phyloP scores from a whole-genome alignment of 1,140 invertebrate species.

The Uloborus diversus region DNA sequence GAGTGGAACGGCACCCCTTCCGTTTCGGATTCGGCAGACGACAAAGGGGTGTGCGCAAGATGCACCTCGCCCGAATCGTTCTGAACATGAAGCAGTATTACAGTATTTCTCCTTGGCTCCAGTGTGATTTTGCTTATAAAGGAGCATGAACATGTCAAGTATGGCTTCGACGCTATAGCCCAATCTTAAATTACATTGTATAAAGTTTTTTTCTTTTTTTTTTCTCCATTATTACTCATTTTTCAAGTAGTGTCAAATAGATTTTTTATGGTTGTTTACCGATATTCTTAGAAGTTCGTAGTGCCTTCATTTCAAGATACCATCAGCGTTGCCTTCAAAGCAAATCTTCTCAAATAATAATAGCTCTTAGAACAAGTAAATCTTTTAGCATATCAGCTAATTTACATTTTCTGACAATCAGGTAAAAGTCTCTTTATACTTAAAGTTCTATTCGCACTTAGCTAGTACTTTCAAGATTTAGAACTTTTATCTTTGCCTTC shows the following conservation, averaged over 20 bases:
- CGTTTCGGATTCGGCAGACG: too few species aligned
- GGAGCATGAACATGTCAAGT: conserved; percentile 31
- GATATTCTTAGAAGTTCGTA: too few species aligned
- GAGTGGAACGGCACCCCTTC: too few species aligned
- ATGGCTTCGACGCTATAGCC: not conserved
- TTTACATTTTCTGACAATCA: conserved; percentile 5
- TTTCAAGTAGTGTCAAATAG: not conserved
- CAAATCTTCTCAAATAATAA: not conserved
- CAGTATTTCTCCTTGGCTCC: not conserved
- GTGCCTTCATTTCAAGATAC: not conserved
- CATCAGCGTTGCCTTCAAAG: not conserved
- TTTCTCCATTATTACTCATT: not conserved
- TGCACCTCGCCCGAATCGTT: not conserved
- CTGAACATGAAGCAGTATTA: not conserved
- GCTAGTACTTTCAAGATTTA: not conserved
- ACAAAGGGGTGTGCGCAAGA: too few species aligned
- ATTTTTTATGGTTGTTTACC: not conserved
- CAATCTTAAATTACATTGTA: not conserved
- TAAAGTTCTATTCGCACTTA: not conserved
- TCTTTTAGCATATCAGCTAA: conserved; percentile 27
- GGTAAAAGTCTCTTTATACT: not conserved
- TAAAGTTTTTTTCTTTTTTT: not conserved
- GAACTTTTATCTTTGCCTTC: not conserved
- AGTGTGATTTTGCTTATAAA: conserved; percentile 26
- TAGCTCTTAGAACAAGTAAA: not conserved